These are phyloP conservation scores for Actinernus sp. DNA, from an alignment of 92 coral and sea anemone species.

Conservation along the genomic window DNA sequence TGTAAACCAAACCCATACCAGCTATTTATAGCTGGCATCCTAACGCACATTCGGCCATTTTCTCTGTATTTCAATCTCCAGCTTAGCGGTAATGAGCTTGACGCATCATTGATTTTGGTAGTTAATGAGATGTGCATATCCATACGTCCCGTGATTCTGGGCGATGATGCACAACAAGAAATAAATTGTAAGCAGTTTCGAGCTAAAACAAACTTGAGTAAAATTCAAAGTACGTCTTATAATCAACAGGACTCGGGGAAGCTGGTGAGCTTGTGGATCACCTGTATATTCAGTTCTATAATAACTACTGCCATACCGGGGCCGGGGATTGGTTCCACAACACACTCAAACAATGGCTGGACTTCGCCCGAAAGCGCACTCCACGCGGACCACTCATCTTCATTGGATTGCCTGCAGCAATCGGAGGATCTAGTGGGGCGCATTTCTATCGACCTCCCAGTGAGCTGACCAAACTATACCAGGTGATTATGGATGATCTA, in stretches of 20 bases:
- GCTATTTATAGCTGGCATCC: no score
- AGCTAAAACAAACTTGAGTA: no score
- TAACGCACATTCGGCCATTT: no score
- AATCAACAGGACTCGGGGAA: conserved; percentile 76
- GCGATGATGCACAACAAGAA: no score
- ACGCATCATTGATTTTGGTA: no score
- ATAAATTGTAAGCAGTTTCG: no score
- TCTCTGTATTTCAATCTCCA: no score
- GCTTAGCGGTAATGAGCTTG: no score
- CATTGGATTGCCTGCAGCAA: conserved; percentile 76
- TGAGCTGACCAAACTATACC: conserved; percentile 50
- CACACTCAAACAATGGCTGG: conserved; percentile 67
- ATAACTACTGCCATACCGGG: conserved; percentile 89
- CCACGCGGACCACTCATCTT: conserved; percentile 82
- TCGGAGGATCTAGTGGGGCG: conserved; percentile 75
- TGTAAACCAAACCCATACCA: no score
- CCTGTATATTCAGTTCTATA: conserved; percentile 81
- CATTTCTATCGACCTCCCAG: conserved; percentile 74
- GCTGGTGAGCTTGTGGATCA: conserved; percentile 82
- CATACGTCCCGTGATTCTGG: no score
- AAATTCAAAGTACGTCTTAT: no score
- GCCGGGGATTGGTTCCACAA: conserved; percentile 66
- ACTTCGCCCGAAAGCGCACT: conserved; percentile 36
- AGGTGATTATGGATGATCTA: conserved; percentile 40
- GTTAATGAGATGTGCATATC: no score